Conservation (phyloP, 2,888 invertebrate genomes). For the Ectemnius cavifrons region DNA sequence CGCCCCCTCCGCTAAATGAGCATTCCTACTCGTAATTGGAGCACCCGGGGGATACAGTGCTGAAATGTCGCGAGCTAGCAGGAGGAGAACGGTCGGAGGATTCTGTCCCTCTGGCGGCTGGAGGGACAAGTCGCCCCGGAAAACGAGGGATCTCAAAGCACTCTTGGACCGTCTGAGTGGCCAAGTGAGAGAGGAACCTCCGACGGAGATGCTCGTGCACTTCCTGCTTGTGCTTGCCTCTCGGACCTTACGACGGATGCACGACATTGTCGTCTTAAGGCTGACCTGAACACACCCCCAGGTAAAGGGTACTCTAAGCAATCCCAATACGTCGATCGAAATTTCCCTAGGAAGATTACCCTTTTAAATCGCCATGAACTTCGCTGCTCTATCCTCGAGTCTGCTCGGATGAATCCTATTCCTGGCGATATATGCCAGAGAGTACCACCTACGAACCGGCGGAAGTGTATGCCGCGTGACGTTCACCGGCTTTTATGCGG, state of each 20-base stretch:
- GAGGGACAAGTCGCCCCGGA: constrained; percentile 24
- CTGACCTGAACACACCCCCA: not conserved
- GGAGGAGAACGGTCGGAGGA: constrained; percentile 10
- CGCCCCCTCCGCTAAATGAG: constrained; percentile 66
- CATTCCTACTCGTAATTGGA: constrained; percentile 75
- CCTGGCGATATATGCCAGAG: no score
- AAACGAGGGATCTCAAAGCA: constrained; percentile 61
- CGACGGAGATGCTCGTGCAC: constrained; percentile 42
- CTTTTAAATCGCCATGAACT: no score
- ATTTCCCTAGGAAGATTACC: not conserved
- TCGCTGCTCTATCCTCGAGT: no score
- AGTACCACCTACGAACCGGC: no score
- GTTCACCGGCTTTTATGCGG: no score
- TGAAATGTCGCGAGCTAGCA: constrained; percentile 30
- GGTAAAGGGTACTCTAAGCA: constrained; percentile 23
- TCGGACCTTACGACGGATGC: constrained; percentile 38
- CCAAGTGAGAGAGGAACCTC: constrained; percentile 45
- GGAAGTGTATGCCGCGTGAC: no score
- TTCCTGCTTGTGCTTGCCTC: constrained; percentile 30
- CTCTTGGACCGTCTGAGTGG: constrained; percentile 68
- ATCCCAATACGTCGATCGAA: constrained; percentile 3
- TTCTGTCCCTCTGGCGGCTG: constrained; percentile 6
- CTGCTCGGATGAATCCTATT: no score
- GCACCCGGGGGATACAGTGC: constrained; percentile 62
- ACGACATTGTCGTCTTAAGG: constrained; percentile 43